Conservation (phyloP, 1,140 invertebrate species). For the Eriosoma lanigerum region DNA sequence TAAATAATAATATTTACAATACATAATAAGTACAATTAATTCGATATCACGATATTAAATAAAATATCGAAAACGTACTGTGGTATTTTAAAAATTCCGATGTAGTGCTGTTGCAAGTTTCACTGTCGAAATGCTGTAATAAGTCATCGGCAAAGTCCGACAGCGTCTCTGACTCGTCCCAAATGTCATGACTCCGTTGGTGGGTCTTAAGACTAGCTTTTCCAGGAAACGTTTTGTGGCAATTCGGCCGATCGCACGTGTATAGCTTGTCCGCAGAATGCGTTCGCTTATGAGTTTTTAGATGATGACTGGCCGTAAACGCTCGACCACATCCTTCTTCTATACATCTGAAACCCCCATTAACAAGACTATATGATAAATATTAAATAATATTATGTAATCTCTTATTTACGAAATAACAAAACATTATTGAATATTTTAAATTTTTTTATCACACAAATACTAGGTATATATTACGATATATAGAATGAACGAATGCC, state of each 20-base stretch:
- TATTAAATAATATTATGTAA: too few relatives aligned
- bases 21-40: too few relatives aligned
- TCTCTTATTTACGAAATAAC: too few relatives aligned
- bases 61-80: background rate
- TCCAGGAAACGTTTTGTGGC: conserved; percentile 52
- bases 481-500: too few relatives aligned
- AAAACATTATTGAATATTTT: too few relatives aligned
- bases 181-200: conserved; percentile 49
- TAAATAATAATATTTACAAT: too few relatives aligned
- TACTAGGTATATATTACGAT: too few relatives aligned
- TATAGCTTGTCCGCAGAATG: conserved; percentile 59
- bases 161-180: conserved; percentile 37
- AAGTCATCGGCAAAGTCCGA: conserved; percentile 36
- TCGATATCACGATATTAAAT: too few relatives aligned
- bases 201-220: conserved; percentile 53
- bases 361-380: background rate
- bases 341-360: conserved; percentile 51
- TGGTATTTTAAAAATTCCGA: conserved; percentile 30
- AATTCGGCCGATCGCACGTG: conserved; percentile 52
- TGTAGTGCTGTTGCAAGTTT: conserved; percentile 22
- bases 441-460: too few relatives aligned
- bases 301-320: conserved; percentile 90
- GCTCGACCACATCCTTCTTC: conserved; percentile 81
- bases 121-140: conserved; percentile 37
- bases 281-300: conserved; percentile 81